Percentiles rank a stretch among this genome's conserved stretches.
Evolutionary conservation across 2,113 vertebrate genomes (phyloP).

Genomic region (Megaleporinus macrocephalus): DNA sequence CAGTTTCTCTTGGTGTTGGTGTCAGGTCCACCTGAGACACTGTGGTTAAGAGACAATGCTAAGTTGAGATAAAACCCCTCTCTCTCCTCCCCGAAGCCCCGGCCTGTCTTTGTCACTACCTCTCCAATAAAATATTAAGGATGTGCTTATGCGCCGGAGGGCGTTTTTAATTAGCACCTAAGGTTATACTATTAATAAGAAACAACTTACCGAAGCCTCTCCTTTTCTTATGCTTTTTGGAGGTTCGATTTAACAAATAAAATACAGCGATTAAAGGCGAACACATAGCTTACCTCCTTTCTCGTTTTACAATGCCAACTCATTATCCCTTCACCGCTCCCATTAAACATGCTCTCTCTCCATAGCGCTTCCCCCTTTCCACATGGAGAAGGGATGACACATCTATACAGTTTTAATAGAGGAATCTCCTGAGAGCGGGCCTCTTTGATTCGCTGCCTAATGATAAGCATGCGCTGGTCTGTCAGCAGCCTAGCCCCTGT

Average conservation of each 20-base stretch:
- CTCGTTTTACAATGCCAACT: conserved; percentile 53
- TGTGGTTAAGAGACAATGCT: conserved; percentile 17
- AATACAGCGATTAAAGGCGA: conserved; percentile 48
- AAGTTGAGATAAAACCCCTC: conserved; percentile 22
- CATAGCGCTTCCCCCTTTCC: conserved; percentile 23
- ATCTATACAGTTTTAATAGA: conserved; percentile 77
- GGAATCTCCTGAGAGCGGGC: conserved; percentile 74
- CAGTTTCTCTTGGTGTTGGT: conserved; percentile 32
- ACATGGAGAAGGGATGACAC: conserved; percentile 60
- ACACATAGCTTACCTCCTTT: conserved; percentile 32
- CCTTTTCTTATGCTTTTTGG: conserved; percentile 33
- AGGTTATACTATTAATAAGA: conserved; percentile 45
- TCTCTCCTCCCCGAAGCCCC: not conserved
- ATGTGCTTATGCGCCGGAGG: conserved; percentile 35
- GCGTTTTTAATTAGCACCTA: conserved; percentile 52
- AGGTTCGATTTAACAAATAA: conserved; percentile 58
- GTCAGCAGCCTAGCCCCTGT: conserved; percentile 67
- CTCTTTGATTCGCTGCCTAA: conserved; percentile 78
- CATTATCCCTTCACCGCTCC: conserved; percentile 61
- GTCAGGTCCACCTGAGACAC: conserved; percentile 40
- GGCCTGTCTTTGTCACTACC: conserved; percentile 35
- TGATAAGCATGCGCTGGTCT: conserved; percentile 76
- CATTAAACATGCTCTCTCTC: conserved; percentile 53
- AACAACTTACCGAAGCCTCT: conserved; percentile 26
- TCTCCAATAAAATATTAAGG: conserved; percentile 43